Conservation (phyloP, 1,140 invertebrate genomes). For the Cotesia typhae region DNA sequence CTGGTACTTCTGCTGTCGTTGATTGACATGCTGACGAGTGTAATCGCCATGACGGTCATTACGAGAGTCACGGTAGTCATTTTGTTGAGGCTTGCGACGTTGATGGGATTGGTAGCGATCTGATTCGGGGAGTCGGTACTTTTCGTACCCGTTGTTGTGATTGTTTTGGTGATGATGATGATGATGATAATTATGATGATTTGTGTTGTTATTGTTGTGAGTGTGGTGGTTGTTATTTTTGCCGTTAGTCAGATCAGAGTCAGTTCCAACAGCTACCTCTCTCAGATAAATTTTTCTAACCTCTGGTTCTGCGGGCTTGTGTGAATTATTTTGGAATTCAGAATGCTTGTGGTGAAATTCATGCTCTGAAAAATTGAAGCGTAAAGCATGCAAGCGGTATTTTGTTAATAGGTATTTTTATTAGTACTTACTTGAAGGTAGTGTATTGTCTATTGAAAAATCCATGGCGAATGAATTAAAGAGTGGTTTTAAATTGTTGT, state of each 20-base stretch:
- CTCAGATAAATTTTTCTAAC: constrained; percentile 60
- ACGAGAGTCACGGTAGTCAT: background rate
- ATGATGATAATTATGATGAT: constrained; percentile 8
- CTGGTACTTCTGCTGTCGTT: constrained; percentile 18
- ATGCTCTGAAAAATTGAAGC: constrained; percentile 43
- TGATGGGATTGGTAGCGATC: constrained; percentile 29
- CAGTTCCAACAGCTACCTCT: constrained; percentile 61
- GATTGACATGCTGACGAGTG: background rate
- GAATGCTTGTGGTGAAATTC: constrained; percentile 30
- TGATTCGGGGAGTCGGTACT: constrained; percentile 46
- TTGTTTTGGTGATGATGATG: background rate
- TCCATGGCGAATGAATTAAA: constrained; percentile 57
- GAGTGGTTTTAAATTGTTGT: constrained; percentile 49
- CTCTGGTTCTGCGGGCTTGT: constrained; percentile 41
- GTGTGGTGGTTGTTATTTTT: constrained; percentile 16
- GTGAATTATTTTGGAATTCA: constrained; percentile 33
- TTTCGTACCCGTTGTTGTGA: constrained; percentile 38
- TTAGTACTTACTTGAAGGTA: constrained; percentile 47
- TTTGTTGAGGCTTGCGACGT: constrained; percentile 4
- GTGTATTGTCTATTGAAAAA: constrained; percentile 48
- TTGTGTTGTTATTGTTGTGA: too few species aligned
- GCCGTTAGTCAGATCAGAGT: constrained; percentile 49
- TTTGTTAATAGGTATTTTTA: background rate
- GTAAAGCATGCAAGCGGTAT: background rate
- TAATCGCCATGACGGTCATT: constrained; percentile 16